These are phyloP conservation scores for Ginglymostoma cirratum DNA, from an alignment of 2,113 vertebrate genomes.

Conservation along the genomic window DNA sequence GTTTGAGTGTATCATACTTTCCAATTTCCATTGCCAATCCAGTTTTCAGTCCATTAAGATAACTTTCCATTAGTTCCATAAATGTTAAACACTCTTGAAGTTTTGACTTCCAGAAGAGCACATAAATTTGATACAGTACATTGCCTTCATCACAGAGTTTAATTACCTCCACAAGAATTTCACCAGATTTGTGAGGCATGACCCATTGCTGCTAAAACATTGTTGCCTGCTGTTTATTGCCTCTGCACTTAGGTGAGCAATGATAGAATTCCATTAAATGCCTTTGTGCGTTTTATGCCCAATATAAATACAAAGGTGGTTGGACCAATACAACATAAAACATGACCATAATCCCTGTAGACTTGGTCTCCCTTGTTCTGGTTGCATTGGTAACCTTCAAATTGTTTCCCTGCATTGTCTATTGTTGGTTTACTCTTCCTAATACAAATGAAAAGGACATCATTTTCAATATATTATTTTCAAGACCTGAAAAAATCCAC, in stretches of 20 bases:
- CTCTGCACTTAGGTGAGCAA: constrained; percentile 6
- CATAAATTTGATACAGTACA: not conserved
- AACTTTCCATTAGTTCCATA: not conserved
- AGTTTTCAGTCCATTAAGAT: not conserved
- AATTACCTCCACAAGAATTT: not conserved
- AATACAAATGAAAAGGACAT: not conserved
- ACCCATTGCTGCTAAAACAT: constrained; percentile 14
- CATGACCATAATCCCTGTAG: not conserved
- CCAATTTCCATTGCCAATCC: not conserved
- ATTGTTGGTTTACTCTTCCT: not conserved
- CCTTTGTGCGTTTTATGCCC: not conserved
- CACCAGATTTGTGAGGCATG: constrained; percentile 30
- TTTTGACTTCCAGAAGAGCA: not conserved
- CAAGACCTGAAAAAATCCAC: not conserved
- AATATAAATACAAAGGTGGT: too few relatives aligned
- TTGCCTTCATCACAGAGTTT: not conserved
- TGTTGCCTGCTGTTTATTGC: constrained; percentile 18
- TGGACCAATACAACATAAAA: not conserved
- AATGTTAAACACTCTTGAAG: not conserved
- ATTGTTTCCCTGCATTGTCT: not conserved
- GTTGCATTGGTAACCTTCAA: not conserved
- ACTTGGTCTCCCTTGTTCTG: not conserved
- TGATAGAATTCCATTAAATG: constrained; percentile 13
- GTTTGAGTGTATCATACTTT: not conserved
- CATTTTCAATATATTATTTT: not conserved